Evolutionary conservation across 2,888 invertebrate genomes (phyloP).

Genomic region (Microplitis manilae): DNA sequence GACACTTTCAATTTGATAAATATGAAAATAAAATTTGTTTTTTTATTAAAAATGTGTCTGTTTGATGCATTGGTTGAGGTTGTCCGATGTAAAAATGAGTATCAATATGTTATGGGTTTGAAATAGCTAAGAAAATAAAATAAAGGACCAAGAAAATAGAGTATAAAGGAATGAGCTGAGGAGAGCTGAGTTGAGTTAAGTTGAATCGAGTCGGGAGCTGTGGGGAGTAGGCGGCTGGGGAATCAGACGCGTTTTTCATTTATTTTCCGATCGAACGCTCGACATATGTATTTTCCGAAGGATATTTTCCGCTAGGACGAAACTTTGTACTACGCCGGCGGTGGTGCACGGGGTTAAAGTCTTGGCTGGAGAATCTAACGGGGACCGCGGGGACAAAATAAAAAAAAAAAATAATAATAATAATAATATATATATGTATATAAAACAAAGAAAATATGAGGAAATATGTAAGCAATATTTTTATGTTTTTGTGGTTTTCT

Average conservation of each 20-base stretch:
- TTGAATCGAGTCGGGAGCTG: not conserved
- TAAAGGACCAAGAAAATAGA: constrained; percentile 3
- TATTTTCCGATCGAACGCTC: constrained; percentile 49
- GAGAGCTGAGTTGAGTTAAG: not conserved
- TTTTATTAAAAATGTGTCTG: no score
- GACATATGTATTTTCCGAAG: constrained; percentile 44
- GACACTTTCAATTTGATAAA: no score
- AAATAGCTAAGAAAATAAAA: no score
- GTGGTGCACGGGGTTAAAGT: not conserved
- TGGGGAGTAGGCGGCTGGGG: constrained; percentile 29
- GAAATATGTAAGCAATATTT: not conserved
- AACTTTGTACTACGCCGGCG: constrained; percentile 19
- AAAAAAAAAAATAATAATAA: not conserved
- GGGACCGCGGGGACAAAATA: not conserved
- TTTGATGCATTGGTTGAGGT: no score
- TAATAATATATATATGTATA: not conserved
- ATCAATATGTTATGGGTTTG: no score
- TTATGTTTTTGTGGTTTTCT: not conserved
- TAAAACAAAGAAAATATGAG: not conserved
- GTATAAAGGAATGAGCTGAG: not conserved
- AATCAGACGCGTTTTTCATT: constrained; percentile 48
- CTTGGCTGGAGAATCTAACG: not conserved
- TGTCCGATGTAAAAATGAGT: no score
- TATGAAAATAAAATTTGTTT: no score
- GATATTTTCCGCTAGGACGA: constrained; percentile 48